Evolutionary conservation across 2,888 invertebrate species (phyloP), one percentile per base, ranked within the genome.

Genomic region (Neria commutata): DNA sequence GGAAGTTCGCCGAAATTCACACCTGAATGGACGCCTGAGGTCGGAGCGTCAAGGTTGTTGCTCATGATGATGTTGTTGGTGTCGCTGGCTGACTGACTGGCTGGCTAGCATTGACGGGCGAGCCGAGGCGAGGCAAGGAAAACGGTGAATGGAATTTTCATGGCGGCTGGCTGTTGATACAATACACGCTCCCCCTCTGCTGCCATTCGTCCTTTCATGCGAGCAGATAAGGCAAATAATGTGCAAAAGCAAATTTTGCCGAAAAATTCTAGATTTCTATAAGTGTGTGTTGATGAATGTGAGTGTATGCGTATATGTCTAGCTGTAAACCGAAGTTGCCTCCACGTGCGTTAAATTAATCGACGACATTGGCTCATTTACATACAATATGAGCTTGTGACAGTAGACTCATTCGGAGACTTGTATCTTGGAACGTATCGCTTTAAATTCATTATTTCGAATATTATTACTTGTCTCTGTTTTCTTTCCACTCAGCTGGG

Each of bases 1-100:
- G 8, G 60, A 61, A 55, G 47, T 53, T 58, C 48, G n/a, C 24
- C 25, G 49, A 63, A 58, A 57, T 62, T 62, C 58, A 54, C 56
- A 62, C 47, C 60, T 52, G 57, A 62, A 52, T 64, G 60, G 50
- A 47, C 55, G 56, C 23, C 34, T 1, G 23, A 51, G 21, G 51
- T 23, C 23, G 48, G 17, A 24, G 37, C 17, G 47, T 14, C 47
- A 23, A 3, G 47, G 11, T 29, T 6, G 11, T 6, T 11, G 29
- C 29, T 14, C 19, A 42, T n/a, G n/a, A n/a, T n/a, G n/a, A n/a
- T n/a, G n/a, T n/a, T n/a, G n/a, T n/a, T n/a, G n/a, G n/a, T n/a
- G n/a, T n/a, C n/a, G n/a, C n/a, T n/a, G n/a, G n/a, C n/a, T n/a
- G n/a, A n/a, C n/a, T n/a, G n/a, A n/a, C n/a, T n/a, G n/a, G n/a